These are phyloP conservation scores for Diabrotica undecimpunctata DNA, from an alignment of 1,140 invertebrate genomes.

Conservation along the genomic window DNA sequence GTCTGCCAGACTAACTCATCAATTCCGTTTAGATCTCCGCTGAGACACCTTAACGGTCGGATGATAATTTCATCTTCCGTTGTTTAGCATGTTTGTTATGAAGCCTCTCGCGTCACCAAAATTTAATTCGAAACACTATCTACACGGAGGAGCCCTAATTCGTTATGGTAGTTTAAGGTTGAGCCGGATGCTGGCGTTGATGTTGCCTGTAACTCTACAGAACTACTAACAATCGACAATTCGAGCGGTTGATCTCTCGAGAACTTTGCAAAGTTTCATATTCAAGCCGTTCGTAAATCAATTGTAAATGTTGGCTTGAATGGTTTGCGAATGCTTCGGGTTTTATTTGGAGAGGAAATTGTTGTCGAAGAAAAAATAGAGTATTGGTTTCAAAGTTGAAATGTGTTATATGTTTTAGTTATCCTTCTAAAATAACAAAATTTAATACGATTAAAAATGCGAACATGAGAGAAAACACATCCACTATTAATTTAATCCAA, in stretches of 20 bases:
- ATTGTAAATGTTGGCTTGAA: not conserved
- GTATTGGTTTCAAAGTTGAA: too few species aligned
- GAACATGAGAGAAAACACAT: too few species aligned
- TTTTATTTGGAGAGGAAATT: too few species aligned
- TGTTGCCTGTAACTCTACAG: too few species aligned
- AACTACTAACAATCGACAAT: not conserved
- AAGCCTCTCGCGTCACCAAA: not conserved
- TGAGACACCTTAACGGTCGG: not conserved
- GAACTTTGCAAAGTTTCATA: not conserved
- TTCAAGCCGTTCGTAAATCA: not conserved
- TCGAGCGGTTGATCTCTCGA: not conserved
- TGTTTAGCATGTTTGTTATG: not conserved
- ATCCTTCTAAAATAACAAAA: too few species aligned
- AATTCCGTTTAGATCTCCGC: not conserved
- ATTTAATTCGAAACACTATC: not conserved
- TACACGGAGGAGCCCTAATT: not conserved
- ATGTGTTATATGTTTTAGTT: too few species aligned
- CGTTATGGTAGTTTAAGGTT: not conserved
- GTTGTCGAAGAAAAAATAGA: too few species aligned
- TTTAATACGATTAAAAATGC: too few species aligned
- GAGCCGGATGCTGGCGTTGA: not conserved
- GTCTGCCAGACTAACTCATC: not conserved
- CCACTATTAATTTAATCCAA: too few species aligned
- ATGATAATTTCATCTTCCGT: slow-evolving; percentile 1
- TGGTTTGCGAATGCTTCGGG: too few species aligned